phyloP scores from a whole-genome alignment of 1,140 invertebrate genomes.

The Eupeodes corollae region DNA sequence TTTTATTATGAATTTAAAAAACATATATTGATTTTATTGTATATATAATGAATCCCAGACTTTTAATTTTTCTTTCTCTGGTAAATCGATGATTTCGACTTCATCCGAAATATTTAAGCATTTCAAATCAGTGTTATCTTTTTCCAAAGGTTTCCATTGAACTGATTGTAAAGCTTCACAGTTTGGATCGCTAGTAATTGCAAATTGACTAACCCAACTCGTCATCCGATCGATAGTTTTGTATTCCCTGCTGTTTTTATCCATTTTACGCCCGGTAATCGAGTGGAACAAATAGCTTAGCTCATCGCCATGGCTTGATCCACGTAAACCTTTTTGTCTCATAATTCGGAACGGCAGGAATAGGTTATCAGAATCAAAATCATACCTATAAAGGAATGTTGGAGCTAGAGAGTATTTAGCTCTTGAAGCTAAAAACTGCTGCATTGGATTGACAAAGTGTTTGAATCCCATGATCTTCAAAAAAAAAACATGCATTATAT shows the following conservation, averaged over 20 bases:
- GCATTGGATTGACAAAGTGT: slow-evolving; percentile 20
- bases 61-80: slow-evolving; percentile 26
- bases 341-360: slow-evolving; percentile 10
- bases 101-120: slow-evolving; percentile 34
- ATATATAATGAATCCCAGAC: slow-evolving; percentile 37
- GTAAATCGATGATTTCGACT: slow-evolving; percentile 26
- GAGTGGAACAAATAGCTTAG: slow-evolving; percentile 48
- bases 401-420: slow-evolving; percentile 9
- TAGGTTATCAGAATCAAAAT: slow-evolving; percentile 17
- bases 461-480: slow-evolving; percentile 11
- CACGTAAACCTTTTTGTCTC: slow-evolving; percentile 27
- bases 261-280: slow-evolving; percentile 12
- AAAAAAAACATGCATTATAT: neutral
- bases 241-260: slow-evolving; percentile 18
- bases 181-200: slow-evolving; percentile 29
- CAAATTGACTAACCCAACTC: slow-evolving; percentile 37
- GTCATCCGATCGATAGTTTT: slow-evolving; percentile 30
- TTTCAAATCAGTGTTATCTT: slow-evolving; percentile 9
- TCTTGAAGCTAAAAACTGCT: slow-evolving; percentile 13
- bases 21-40: no score
- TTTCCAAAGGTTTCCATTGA: slow-evolving; percentile 14
- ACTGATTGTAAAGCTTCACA: slow-evolving; percentile 21
- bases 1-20: no score
- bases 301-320: slow-evolving; percentile 49
- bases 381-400: slow-evolving; percentile 38